Conservation (phyloP, 2,888 invertebrate species). For the Elegia similella region DNA sequence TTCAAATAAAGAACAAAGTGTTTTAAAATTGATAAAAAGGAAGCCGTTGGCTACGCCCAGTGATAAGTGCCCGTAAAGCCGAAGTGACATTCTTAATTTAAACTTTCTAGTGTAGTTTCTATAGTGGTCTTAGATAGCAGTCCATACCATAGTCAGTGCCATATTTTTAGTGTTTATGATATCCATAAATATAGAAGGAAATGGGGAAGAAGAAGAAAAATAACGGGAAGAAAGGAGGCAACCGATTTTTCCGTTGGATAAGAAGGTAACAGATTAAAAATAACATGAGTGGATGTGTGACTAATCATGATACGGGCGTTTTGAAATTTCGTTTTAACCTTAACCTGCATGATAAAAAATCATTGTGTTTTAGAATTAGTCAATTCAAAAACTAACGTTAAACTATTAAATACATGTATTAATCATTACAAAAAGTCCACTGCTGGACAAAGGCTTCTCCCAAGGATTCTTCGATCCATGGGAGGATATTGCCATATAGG, state of each 20-base stretch:
- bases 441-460: no score
- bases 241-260: conserved; percentile 75
- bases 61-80: conserved; percentile 17
- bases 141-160: conserved; percentile 42
- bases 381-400: no score
- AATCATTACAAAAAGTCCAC: no score
- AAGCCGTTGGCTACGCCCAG: conserved; percentile 18
- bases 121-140: background rate
- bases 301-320: conserved; percentile 7
- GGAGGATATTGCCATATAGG: no score
- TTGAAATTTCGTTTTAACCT: background rate
- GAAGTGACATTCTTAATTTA: conserved; percentile 16
- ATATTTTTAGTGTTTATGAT: conserved; percentile 47
- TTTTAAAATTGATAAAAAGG: conserved; percentile 30
- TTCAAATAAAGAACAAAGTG: conserved; percentile 44
- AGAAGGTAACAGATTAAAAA: conserved; percentile 55
- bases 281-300: conserved; percentile 21
- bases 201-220: conserved; percentile 78
- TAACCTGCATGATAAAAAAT: background rate
- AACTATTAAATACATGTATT: no score
- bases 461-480: no score
- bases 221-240: conserved; percentile 61
- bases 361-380: no score
- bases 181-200: conserved; percentile 35
- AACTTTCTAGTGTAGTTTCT: conserved; percentile 16